Base-by-base conservation (phyloP, 2,797 vertebrate species). In the Cuculus canorus region DNA sequence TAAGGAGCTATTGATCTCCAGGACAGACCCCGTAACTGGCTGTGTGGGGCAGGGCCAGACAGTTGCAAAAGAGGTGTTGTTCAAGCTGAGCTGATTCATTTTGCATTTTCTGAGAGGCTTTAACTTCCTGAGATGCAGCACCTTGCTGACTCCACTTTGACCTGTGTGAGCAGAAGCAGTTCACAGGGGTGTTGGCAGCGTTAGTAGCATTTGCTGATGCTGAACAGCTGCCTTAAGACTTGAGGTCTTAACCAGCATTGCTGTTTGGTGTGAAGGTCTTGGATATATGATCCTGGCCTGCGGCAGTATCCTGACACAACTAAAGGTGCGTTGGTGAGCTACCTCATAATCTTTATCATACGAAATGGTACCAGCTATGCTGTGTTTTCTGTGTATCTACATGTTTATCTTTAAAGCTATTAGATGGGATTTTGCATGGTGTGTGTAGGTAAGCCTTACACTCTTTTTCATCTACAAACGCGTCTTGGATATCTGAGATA, bases 181-280 rank as follows among this genome's bases (percentile, higher is more conserved):
- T 92, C 23, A 5, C 4, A 4, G 90, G 93, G 83, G 88, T 93
- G 90, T 90, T 95, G 90, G 70, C 88, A 94, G 82, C 1, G 17
- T 32, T 68, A 63, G 10, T 64, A 30, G 22, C 32, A 39, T 33
- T 14, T 92, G 84, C 81, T 92, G 82, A 82, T 48, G 68, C 39
- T 60, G 39, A 89, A 1, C 94, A 93, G 89, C 90, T 95, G 92
- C 50, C 45, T 64, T 61, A 48, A 69, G 11, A 33, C 52, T 1
- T 1, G 47, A 22, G 33, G 21, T 64, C 22, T 85, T 18, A 28
- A 37, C 75, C 65, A 24, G 69, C 0, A 0, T 1, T 52, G 32
- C 57, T 75, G 22, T 5, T 9, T 66, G 39, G 15, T 45, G 45
- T 68, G 61, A 90, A 83, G 61, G 22, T 56, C 45, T 43, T 52